These are phyloP conservation scores for Nematolebias whitei DNA, from an alignment of 2,113 vertebrate genomes.

Conservation along the genomic window DNA sequence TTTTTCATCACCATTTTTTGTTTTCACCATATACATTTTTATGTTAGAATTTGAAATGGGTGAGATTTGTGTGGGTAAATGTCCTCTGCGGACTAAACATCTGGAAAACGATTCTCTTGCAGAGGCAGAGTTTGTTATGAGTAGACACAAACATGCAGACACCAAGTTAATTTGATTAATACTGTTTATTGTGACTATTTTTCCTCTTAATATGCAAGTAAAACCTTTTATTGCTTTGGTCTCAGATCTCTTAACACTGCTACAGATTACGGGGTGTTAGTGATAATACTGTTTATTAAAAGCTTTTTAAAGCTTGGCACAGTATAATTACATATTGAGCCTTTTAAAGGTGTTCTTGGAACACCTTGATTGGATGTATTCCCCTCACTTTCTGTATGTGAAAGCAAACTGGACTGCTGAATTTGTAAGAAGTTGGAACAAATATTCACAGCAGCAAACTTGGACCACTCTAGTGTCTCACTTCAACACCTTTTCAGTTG, in stretches of 20 bases:
- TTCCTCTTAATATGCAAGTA: conserved; percentile 1
- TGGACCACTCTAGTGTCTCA: neutral
- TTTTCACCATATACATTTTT: neutral
- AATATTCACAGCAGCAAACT: too few species aligned
- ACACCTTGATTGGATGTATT: neutral
- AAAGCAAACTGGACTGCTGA: neutral
- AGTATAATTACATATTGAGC: neutral
- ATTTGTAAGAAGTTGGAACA: neutral
- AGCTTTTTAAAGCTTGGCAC: conserved; percentile 1
- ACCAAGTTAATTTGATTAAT: neutral
- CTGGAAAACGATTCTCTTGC: neutral
- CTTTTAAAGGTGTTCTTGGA: neutral
- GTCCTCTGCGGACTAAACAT: neutral
- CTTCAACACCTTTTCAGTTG: conserved; percentile 51
- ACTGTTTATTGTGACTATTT: neutral
- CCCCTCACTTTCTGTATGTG: neutral
- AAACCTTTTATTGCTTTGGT: conserved; percentile 18
- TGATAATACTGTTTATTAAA: conserved; percentile 53
- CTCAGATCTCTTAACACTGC: conserved; percentile 23
- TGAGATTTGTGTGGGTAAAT: too few species aligned
- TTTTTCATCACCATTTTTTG: conserved; percentile 11
- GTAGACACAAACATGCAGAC: neutral
- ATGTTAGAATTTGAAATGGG: neutral
- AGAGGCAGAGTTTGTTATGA: neutral
- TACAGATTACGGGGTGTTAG: conserved; percentile 8